These are phyloP conservation scores for Clitarchus hookeri DNA, from an alignment of 2,888 invertebrate genomes.

Conservation along the genomic window DNA sequence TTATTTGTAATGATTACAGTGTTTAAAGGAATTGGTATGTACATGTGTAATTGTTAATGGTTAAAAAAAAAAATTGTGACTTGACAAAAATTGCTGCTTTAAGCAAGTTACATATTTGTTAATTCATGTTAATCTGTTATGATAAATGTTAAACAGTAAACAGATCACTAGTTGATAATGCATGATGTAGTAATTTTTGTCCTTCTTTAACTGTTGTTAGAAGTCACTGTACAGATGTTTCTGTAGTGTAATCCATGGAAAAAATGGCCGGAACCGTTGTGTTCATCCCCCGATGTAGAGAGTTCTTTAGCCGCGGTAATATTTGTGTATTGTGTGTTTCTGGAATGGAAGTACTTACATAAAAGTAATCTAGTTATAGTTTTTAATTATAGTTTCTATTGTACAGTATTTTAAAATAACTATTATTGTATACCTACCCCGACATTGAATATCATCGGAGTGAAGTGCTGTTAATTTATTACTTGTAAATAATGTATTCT, in stretches of 20 bases:
- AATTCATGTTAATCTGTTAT: not conserved
- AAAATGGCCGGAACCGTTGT: too few relatives aligned
- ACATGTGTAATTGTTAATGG: not conserved
- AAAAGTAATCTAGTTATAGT: not conserved
- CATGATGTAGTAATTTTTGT: not conserved
- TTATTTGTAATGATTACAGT: not conserved
- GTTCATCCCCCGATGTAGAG: not conserved
- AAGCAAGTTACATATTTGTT: not conserved
- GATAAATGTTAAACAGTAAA: not conserved
- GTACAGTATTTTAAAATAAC: not conserved
- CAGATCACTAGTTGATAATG: conserved; percentile 7
- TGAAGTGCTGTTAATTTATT: too few relatives aligned
- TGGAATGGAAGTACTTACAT: not conserved
- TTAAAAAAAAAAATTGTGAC: not conserved
- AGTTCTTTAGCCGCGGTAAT: not conserved
- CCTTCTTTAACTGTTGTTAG: not conserved
- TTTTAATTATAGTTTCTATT: not conserved
- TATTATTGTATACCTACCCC: too few relatives aligned
- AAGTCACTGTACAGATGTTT: not conserved
- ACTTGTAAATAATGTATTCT: too few relatives aligned
- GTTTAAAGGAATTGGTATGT: not conserved
- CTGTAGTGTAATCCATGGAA: too few relatives aligned
- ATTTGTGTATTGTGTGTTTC: not conserved
- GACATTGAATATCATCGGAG: too few relatives aligned
- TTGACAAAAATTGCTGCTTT: not conserved